phyloP scores from a whole-genome alignment of 92 coral and sea anemone genomes.

The Porites cylindrica region DNA sequence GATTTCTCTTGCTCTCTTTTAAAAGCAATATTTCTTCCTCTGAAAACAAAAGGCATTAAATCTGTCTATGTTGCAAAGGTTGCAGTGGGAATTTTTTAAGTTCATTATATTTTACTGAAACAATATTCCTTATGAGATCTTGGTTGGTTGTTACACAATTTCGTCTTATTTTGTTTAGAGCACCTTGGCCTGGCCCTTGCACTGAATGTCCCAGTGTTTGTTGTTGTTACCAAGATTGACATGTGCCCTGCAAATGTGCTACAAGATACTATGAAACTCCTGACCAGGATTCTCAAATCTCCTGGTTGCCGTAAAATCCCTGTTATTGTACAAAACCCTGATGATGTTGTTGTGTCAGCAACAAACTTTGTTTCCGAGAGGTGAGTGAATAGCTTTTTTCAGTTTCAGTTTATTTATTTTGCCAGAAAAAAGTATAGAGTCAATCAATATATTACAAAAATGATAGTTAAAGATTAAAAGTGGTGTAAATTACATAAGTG shows the following conservation, averaged over 20 bases:
- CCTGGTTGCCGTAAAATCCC: conserved; percentile 99
- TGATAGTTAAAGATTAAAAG: too few species aligned
- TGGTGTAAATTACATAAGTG: too few species aligned
- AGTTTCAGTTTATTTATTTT: not conserved
- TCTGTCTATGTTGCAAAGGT: too few species aligned
- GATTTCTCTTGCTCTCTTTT: too few species aligned
- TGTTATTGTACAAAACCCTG: conserved; percentile 89
- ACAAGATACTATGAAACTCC: conserved; percentile 95
- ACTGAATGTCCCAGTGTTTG: conserved; percentile 97
- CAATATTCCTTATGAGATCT: too few species aligned
- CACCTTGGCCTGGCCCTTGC: conserved; percentile 98
- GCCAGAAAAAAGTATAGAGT: too few species aligned
- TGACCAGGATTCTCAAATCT: conserved; percentile 93
- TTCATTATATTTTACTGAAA: too few species aligned
- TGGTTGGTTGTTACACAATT: not conserved
- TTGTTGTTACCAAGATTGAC: conserved; percentile 97
- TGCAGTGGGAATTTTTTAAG: too few species aligned
- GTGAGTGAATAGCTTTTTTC: conserved; percentile 36
- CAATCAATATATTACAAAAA: too few species aligned
- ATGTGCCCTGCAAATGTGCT: conserved; percentile 99
- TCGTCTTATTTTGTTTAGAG: conserved; percentile 54
- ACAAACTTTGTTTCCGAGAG: conserved; percentile 97
- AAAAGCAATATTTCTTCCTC: too few species aligned
- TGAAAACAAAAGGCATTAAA: too few species aligned
- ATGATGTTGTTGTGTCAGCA: conserved; percentile 96